Evolutionary conservation across 2,113 vertebrate species (phyloP).

Genomic region (Tachysurus vachellii): DNA sequence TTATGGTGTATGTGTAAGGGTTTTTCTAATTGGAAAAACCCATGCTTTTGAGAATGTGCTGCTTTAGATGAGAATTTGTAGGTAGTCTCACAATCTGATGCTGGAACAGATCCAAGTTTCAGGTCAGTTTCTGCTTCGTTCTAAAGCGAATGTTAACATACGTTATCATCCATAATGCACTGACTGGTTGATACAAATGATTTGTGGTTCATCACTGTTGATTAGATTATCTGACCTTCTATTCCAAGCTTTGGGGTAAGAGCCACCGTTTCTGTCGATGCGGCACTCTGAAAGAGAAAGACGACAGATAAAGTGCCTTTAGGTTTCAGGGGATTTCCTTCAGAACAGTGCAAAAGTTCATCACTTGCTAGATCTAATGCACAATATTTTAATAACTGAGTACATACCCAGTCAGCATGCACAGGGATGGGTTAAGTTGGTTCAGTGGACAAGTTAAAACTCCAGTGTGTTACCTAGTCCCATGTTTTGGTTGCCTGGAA

Average conservation of each 20-base stretch:
- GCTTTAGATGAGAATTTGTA: neutral
- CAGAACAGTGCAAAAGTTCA: neutral
- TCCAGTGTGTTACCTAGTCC: neutral
- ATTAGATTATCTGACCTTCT: neutral
- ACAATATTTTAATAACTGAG: neutral
- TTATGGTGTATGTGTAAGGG: neutral
- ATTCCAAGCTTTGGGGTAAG: neutral
- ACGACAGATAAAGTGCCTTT: neutral
- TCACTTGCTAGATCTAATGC: conserved; percentile 4
- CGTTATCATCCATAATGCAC: neutral
- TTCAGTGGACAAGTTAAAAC: neutral
- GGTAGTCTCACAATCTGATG: neutral
- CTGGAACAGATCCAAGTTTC: neutral
- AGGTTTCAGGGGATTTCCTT: conserved; percentile 21
- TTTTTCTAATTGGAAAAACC: neutral
- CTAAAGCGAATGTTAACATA: too few relatives aligned
- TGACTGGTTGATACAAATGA: neutral
- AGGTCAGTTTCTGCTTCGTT: neutral
- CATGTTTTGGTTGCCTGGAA: conserved; percentile 9
- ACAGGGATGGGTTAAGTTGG: neutral
- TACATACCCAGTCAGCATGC: neutral
- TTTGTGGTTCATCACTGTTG: neutral
- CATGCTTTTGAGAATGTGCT: neutral
- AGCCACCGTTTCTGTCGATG: neutral
- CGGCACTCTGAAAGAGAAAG: conserved; percentile 1